Evolutionary conservation across 1,140 invertebrate species (phyloP), one percentile per base, ranked within the genome.

Genomic region (Drosophila jambulina): DNA sequence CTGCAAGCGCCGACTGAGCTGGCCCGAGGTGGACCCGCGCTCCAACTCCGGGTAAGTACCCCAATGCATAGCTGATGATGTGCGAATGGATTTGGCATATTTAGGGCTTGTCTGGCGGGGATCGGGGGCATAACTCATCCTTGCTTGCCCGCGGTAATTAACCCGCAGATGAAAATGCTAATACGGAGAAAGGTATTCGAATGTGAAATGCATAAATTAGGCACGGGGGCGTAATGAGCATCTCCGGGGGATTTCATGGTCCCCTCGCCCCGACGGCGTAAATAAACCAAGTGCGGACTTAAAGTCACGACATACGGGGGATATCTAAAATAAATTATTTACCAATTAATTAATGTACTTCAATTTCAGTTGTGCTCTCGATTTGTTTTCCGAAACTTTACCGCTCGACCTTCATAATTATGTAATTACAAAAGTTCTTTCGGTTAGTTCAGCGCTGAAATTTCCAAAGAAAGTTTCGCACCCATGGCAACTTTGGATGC

Each of bases 21-120:
- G 96, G 96, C 96, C 96, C 4, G 96, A 97, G 91, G 95, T 97
- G n/a, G 96, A 97, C 87, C 95, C 95, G 82, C 95, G 96, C 61
- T 96, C 96, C 32, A 95, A 96, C 64, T 96, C 96, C 2, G 96
- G 96, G 96, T 96, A 93, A 95, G 95, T 93, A 27, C 23, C 75
- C 46, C 67, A 82, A 82, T 82, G 71, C 71, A 84, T 86, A 85
- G 48, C 68, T 90, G 80, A 86, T 86, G 67, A 90, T 65, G 71
- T 85, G 76, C 82, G 79, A 84, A 88, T 85, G 77, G 75, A 64
- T 87, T 81, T 72, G 67, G 54, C 71, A 64, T 76, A 81, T 67
- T 85, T 76, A 67, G 59, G 48, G 34, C 42, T 63, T 70, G 76
- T 51, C 42, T 49, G 43, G 15, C 42, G 19, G 54, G 48, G 17